Evolutionary conservation across 2,113 vertebrate genomes (phyloP).

Genomic region (Dicaeum eximium): DNA sequence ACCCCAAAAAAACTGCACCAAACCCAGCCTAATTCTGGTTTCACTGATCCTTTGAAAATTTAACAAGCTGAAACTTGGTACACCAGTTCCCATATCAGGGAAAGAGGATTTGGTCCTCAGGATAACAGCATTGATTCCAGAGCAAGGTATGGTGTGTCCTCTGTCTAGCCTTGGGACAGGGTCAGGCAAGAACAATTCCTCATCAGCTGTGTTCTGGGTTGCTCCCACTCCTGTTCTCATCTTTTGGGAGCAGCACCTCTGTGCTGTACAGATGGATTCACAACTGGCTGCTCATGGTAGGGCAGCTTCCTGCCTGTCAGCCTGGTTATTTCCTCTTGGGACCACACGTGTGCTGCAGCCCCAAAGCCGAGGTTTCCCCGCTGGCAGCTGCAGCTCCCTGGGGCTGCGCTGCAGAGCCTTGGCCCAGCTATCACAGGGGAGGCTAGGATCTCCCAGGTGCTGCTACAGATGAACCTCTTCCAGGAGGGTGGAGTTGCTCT

Average conservation of each 20-base stretch:
- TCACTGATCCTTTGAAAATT: background rate
- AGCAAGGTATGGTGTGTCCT: background rate
- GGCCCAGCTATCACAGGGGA: background rate
- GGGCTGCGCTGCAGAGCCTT: fast-evolving
- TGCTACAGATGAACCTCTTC: background rate
- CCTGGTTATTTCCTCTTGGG: background rate
- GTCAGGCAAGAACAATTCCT: background rate
- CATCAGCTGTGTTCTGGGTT: background rate
- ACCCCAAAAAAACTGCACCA: background rate
- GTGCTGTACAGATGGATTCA: background rate
- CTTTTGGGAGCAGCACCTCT: background rate
- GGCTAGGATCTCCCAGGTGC: background rate
- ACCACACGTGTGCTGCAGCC: fast-evolving
- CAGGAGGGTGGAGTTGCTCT: background rate
- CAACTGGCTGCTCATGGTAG: background rate
- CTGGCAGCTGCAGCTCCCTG: background rate
- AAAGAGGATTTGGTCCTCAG: background rate
- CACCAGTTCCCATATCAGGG: background rate
- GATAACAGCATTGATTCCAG: background rate
- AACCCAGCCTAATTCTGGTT: background rate
- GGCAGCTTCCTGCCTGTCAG: background rate
- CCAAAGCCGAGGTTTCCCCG: background rate
- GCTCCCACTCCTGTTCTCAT: background rate
- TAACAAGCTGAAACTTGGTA: background rate
- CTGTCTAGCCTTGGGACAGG: background rate